phyloP scores from a whole-genome alignment of 2,113 vertebrate species.

The Oncorhynchus mykiss region DNA sequence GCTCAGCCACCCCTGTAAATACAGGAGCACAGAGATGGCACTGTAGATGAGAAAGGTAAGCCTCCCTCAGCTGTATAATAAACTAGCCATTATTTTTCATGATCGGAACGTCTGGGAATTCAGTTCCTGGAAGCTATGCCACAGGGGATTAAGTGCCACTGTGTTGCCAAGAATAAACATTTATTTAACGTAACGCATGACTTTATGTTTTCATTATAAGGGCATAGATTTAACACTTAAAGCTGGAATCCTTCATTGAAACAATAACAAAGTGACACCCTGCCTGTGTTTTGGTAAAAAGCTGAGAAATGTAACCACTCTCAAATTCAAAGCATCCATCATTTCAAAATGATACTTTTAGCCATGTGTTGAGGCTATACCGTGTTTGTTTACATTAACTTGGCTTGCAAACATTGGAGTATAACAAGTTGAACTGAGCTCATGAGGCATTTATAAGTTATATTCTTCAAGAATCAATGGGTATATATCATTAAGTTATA shows the following conservation, averaged over 20 bases:
- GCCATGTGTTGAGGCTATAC: too few relatives aligned
- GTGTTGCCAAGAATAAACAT: slow-evolving; percentile 27
- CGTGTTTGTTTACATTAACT: too few relatives aligned
- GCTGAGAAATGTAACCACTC: too few relatives aligned
- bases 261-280: too few relatives aligned
- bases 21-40: slow-evolving; percentile 13
- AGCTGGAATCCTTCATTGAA: neutral
- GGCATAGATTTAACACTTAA: neutral
- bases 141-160: neutral
- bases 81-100: slow-evolving; percentile 11
- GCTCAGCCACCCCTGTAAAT: neutral
- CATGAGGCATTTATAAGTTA: too few relatives aligned
- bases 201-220: neutral
- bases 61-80: neutral
- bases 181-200: neutral
- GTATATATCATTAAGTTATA: too few relatives aligned
- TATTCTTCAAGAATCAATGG: too few relatives aligned
- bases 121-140: slow-evolving; percentile 36
- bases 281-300: too few relatives aligned
- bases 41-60: slow-evolving; percentile 8
- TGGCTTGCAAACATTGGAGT: too few relatives aligned
- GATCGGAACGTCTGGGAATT: slow-evolving; percentile 39
- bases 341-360: too few relatives aligned
- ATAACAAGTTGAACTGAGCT: too few relatives aligned
- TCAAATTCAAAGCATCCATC: too few relatives aligned